Evolutionary conservation across 92 coral and sea anemone species (phyloP).

Genomic region (Parazoanthus swiftii): DNA sequence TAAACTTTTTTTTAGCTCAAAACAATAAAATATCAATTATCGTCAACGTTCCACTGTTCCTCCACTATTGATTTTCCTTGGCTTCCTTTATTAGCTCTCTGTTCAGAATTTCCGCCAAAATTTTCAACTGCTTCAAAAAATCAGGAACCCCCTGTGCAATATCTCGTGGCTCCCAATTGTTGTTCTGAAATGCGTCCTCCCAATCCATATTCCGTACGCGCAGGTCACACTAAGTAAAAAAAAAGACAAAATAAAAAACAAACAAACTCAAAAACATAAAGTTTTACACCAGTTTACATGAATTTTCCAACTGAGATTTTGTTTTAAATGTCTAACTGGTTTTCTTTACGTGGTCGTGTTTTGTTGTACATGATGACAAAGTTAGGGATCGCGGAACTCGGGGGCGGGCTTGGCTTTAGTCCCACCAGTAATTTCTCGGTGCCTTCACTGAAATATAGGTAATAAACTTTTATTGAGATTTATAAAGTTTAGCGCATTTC

Average conservation of each 20-base stretch:
- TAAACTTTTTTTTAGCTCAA: neutral
- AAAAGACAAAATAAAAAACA: neutral
- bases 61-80: neutral
- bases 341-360: too few relatives aligned
- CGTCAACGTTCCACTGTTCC: neutral
- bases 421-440: too few relatives aligned
- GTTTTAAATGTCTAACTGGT: neutral
- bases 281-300: neutral
- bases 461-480: too few relatives aligned
- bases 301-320: neutral
- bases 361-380: too few relatives aligned
- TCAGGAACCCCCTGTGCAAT: conserved; percentile 12
- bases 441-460: too few relatives aligned
- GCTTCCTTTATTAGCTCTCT: neutral
- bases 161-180: neutral
- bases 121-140: neutral
- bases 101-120: neutral
- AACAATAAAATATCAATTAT: too few relatives aligned
- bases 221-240: neutral
- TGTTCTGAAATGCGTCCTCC: neutral
- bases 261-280: neutral
- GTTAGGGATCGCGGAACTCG: too few relatives aligned
- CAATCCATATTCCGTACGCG: neutral
- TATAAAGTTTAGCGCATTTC: too few relatives aligned
- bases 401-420: too few relatives aligned